Evolutionary conservation across 2,113 vertebrate species (phyloP).

Genomic region (Redunca redunca): DNA sequence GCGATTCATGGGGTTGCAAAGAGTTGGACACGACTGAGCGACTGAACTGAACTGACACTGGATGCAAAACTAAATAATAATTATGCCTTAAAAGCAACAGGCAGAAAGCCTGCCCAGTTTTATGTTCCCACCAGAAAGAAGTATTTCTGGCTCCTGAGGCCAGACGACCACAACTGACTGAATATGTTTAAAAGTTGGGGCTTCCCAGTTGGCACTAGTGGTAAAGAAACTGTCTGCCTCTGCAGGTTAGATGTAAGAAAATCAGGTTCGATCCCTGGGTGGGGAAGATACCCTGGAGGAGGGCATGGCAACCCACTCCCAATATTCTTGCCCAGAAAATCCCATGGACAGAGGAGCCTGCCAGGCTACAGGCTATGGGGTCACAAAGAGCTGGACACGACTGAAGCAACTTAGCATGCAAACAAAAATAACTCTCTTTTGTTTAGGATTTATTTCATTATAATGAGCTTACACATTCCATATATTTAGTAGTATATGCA

Average conservation of each 20-base stretch:
- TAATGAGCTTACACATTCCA: background rate
- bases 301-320: background rate
- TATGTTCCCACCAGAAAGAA: background rate
- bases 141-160: background rate
- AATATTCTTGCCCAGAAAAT: background rate
- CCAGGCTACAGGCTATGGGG: fast-evolving
- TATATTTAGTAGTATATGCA: background rate
- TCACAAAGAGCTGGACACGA: background rate
- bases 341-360: background rate
- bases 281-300: background rate
- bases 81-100: background rate
- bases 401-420: background rate
- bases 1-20: too few species aligned
- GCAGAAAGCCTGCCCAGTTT: background rate
- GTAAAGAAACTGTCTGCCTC: background rate
- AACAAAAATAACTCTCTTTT: background rate
- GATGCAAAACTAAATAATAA: background rate
- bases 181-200: background rate
- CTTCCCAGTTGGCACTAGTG: background rate
- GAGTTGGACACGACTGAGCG: fast-evolving
- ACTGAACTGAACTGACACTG: too few species aligned
- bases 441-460: background rate
- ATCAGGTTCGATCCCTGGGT: background rate
- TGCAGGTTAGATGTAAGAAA: background rate
- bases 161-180: background rate